Evolutionary conservation across 2,888 invertebrate genomes (phyloP).

Genomic region (Hirtodrosophila trivittata): DNA sequence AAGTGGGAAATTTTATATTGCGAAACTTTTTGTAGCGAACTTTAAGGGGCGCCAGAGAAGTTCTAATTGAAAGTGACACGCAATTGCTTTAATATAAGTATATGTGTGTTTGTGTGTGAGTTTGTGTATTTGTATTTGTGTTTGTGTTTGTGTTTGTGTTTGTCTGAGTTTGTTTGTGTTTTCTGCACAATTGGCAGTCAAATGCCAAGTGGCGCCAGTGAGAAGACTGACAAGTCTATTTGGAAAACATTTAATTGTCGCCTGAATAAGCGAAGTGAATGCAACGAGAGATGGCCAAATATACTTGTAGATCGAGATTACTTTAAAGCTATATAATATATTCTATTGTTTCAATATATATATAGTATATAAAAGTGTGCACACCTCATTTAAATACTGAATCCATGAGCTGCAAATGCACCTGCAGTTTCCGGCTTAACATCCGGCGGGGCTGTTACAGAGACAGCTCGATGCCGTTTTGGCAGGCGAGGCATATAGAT

Average conservation of each 20-base stretch:
- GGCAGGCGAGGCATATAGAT: slow-evolving; percentile 1
- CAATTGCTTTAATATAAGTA: slow-evolving; percentile 10
- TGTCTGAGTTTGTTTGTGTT: neutral
- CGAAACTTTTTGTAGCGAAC: slow-evolving; percentile 28
- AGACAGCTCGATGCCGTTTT: slow-evolving; percentile 1
- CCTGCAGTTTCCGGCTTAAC: slow-evolving; percentile 18
- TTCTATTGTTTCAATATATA: too few species aligned
- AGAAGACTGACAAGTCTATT: slow-evolving; percentile 25
- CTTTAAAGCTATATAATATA: too few species aligned
- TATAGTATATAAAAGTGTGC: neutral
- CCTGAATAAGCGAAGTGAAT: slow-evolving; percentile 8
- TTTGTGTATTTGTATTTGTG: slow-evolving; percentile 10
- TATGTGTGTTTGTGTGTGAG: neutral
- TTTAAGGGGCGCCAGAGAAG: slow-evolving; percentile 23
- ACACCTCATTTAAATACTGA: neutral
- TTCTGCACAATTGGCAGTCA: slow-evolving; percentile 26
- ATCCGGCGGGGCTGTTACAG: slow-evolving; percentile 10
- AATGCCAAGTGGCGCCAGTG: slow-evolving; percentile 39
- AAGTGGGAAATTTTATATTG: slow-evolving; percentile 2
- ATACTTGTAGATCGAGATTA: neutral
- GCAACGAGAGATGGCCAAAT: neutral
- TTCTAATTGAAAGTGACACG: slow-evolving; percentile 36
- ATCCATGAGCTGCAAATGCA: neutral
- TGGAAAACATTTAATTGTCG: slow-evolving; percentile 22
- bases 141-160: slow-evolving; percentile 10